phyloP scores from a whole-genome alignment of 2,888 invertebrate genomes.

The Sepiola atlantica region DNA sequence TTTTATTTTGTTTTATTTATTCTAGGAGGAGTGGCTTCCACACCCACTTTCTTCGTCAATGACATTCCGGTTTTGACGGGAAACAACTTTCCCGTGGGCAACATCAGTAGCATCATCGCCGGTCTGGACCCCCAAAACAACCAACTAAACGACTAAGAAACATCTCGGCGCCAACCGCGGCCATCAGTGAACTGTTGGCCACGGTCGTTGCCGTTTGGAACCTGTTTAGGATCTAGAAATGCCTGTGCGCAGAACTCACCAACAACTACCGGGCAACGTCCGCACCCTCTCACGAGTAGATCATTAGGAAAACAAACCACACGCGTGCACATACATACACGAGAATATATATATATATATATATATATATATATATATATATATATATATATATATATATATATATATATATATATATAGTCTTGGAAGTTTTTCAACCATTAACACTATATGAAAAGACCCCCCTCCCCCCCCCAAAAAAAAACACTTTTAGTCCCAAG shows the following conservation, averaged over 20 bases:
- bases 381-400: no score
- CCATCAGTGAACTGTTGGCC: not conserved
- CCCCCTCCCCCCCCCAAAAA: no score
- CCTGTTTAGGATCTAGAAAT: not conserved
- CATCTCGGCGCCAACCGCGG: not conserved
- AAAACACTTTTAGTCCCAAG: no score
- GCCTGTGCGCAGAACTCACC: not conserved
- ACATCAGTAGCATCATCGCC: not conserved
- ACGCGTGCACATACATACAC: not conserved
- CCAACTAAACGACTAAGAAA: not conserved
- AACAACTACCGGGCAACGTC: not conserved
- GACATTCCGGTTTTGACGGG: not conserved
- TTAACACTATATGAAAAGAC: no score
- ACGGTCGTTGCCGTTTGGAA: not conserved
- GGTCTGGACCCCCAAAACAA: not conserved
- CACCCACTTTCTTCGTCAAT: not conserved
- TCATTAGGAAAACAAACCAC: not conserved
- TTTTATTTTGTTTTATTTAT: not conserved
- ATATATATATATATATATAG: no score
- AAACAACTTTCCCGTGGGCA: not conserved
- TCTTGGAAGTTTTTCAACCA: no score
- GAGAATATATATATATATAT: not conserved
- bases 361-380: no score
- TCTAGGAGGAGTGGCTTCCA: not conserved
- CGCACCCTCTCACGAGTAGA: no score